Evolutionary conservation across 2,888 invertebrate species (phyloP), one percentile per base, ranked within the genome.

Genomic region (Scotopteryx bipunctaria): DNA sequence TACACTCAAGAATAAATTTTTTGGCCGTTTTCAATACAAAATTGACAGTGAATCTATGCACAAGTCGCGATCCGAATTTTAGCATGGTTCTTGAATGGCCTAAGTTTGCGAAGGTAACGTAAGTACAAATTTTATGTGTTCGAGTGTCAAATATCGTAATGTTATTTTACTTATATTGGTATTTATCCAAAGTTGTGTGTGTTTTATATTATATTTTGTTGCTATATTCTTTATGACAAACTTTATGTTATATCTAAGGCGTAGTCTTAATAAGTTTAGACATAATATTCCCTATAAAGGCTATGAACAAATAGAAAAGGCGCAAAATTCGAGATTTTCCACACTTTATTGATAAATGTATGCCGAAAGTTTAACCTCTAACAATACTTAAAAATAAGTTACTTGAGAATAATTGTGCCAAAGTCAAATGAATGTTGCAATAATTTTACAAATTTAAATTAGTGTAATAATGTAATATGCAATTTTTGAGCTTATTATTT

Each of bases 41-140:
- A n/a, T n/a, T n/a, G n/a, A n/a, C n/a, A n/a, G n/a, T n/a, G n/a
- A n/a, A n/a, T n/a, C n/a, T n/a, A n/a, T n/a, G n/a, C n/a, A n/a
- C n/a, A n/a, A n/a, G n/a, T n/a, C n/a, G n/a, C n/a, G n/a, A n/a
- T n/a, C n/a, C n/a, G n/a, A n/a, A n/a, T n/a, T n/a, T n/a, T n/a
- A n/a, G n/a, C n/a, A n/a, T n/a, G n/a, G n/a, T n/a, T n/a, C n/a
- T n/a, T n/a, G n/a, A n/a, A n/a, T n/a, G 55, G 68, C 63, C 69
- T 84, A 79, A 80, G 79, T 83, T 83, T 78, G 72, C 74, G 78
- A 81, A 76, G 54, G 76, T 83, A 86, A 84, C 78, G 66, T 83
- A 80, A 86, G 89, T 89, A 89, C 87, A 90, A 89, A 90, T 78
- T 76, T 73, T 84, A 85, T 85, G 89, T 88, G 89, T 90, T 88